phyloP scores from a whole-genome alignment of 2,888 invertebrate species.

The Exephanes ischioxanthus region DNA sequence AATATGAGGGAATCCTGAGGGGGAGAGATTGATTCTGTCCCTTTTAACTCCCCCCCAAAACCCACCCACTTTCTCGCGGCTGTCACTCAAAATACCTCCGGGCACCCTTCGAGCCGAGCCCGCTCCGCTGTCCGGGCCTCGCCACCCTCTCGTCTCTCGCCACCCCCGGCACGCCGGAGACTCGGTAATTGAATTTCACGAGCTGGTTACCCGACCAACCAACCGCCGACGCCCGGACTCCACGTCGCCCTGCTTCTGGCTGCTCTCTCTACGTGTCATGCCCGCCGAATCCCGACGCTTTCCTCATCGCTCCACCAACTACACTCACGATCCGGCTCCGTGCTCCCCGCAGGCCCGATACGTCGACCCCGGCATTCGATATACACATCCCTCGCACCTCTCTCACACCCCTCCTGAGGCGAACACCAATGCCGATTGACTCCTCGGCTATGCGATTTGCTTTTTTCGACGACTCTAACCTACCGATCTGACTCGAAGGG shows the following conservation, averaged over 20 bases:
- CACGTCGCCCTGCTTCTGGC: slow-evolving; percentile 55
- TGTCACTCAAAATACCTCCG: slow-evolving; percentile 82
- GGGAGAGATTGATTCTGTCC: slow-evolving; percentile 66
- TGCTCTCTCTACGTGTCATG: slow-evolving; percentile 62
- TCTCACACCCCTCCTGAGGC: neutral
- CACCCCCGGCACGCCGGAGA: slow-evolving; percentile 66
- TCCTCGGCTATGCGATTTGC: slow-evolving; percentile 43
- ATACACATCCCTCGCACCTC: slow-evolving; percentile 28
- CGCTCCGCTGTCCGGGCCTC: slow-evolving; percentile 34
- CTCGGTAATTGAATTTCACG: slow-evolving; percentile 85
- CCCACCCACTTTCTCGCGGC: slow-evolving; percentile 80
- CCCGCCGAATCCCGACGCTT: slow-evolving; percentile 60
- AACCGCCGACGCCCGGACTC: slow-evolving; percentile 67
- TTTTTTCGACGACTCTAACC: neutral
- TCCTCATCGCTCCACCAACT: slow-evolving; percentile 33
- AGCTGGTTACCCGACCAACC: slow-evolving; percentile 84
- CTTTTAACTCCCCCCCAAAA: slow-evolving; percentile 44
- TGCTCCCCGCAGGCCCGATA: neutral
- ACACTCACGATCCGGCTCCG: neutral
- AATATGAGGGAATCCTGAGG: slow-evolving; percentile 40
- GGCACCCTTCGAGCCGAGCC: slow-evolving; percentile 65
- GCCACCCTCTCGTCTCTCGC: slow-evolving; percentile 74
- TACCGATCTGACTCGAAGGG: neutral
- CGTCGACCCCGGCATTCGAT: slow-evolving; percentile 40
- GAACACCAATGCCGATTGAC: slow-evolving; percentile 50